These are phyloP conservation scores for Agrilus cyanescens DNA, from an alignment of 2,888 invertebrate genomes.

Conservation along the genomic window DNA sequence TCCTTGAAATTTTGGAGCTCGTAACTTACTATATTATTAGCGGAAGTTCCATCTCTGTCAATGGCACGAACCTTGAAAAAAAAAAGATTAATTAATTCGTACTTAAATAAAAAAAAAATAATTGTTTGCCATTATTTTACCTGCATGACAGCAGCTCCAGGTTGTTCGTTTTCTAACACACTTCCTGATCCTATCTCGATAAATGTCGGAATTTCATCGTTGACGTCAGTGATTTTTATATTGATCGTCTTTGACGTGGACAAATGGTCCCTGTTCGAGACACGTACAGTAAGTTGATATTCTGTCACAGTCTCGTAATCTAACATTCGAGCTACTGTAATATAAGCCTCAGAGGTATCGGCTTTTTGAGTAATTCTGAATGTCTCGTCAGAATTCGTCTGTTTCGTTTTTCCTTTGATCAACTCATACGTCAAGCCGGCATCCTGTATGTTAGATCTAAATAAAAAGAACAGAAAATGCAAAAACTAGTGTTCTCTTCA, in stretches of 20 bases:
- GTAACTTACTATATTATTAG: conserved; percentile 73
- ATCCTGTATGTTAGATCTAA: conserved; percentile 63
- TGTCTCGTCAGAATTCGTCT: conserved; percentile 72
- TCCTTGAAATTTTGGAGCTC: conserved; percentile 57
- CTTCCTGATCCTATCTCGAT: conserved; percentile 70
- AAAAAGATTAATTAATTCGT: not conserved
- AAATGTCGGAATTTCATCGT: conserved; percentile 82
- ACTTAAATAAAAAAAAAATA: not conserved
- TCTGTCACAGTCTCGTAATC: conserved; percentile 79
- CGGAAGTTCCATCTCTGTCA: conserved; percentile 74
- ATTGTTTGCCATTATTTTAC: conserved; percentile 34
- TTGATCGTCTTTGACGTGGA: conserved; percentile 68
- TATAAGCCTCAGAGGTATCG: conserved; percentile 56
- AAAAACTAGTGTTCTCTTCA: too few species aligned
- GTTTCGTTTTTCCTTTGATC: conserved; percentile 70
- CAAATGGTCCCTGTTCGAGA: conserved; percentile 68
- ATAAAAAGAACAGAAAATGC: conserved; percentile 16
- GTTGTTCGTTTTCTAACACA: conserved; percentile 73
- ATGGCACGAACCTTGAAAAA: conserved; percentile 48
- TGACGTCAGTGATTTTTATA: conserved; percentile 74
- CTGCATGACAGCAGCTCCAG: conserved; percentile 78
- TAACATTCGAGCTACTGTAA: conserved; percentile 62
- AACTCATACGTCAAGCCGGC: conserved; percentile 69
- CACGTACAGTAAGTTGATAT: conserved; percentile 72
- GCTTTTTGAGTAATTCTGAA: conserved; percentile 51